These are phyloP conservation scores for Corvus moneduloides DNA, from an alignment of 2,113 vertebrate genomes.

Conservation along the genomic window DNA sequence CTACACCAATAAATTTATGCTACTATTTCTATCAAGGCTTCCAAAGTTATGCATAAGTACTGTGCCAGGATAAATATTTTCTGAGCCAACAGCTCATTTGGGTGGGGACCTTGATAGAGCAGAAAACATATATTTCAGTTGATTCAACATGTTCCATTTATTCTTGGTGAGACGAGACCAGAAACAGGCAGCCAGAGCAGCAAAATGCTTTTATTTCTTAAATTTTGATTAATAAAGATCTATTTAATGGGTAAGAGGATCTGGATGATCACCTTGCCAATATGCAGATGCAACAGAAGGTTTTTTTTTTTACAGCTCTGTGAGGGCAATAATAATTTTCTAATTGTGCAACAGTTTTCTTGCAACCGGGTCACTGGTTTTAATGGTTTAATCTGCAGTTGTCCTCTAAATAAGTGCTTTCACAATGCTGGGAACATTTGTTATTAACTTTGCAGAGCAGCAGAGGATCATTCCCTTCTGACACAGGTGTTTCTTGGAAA, in stretches of 20 bases:
- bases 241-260: neutral
- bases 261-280: neutral
- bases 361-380: neutral
- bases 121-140: constrained; percentile 17
- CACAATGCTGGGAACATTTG: neutral
- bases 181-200: neutral
- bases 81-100: constrained; percentile 28
- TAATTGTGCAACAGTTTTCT: neutral
- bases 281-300: neutral
- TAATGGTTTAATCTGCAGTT: neutral
- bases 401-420: neutral
- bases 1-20: constrained; percentile 25
- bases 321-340: neutral
- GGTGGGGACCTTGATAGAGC: constrained; percentile 9
- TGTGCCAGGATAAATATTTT: constrained; percentile 53
- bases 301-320: neutral
- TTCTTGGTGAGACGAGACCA: neutral
- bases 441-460: constrained; percentile 24
- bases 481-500: constrained; percentile 25
- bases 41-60: constrained; percentile 13
- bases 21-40: constrained; percentile 39
- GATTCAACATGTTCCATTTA: neutral
- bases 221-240: neutral
- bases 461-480: constrained; percentile 1
- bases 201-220: neutral